Conservation (phyloP, 2,113 vertebrate species). For the Tragelaphus buxtoni region DNA sequence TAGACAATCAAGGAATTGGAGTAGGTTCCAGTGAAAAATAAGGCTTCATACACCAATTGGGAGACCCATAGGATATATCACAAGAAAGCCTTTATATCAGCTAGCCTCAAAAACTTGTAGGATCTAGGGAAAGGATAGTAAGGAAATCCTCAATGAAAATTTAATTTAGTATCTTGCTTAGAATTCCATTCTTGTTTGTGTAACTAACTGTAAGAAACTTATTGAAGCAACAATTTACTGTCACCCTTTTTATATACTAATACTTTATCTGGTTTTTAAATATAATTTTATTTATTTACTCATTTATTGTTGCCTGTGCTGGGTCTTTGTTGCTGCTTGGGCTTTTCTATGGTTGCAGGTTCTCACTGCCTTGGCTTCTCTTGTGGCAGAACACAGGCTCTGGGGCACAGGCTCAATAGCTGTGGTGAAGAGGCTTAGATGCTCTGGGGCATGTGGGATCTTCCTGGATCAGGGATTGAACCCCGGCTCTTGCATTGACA, state of each 20-base stretch:
- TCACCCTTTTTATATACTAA: background rate
- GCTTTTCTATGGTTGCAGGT: background rate
- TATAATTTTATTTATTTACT: background rate
- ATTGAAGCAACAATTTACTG: background rate
- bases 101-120: background rate
- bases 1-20: conserved; percentile 51
- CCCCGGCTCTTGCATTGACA: background rate
- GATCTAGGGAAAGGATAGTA: background rate
- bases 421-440: background rate
- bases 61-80: background rate
- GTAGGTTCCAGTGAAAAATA: conserved; percentile 52
- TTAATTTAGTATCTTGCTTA: background rate
- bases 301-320: background rate
- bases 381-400: background rate
- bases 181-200: background rate
- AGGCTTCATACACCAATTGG: background rate
- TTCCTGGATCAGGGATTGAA: background rate
- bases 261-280: background rate
- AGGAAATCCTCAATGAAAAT: background rate
- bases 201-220: background rate
- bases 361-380: background rate
- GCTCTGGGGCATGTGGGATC: background rate
- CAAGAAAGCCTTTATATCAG: background rate
- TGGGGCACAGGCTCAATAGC: background rate
- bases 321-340: background rate